Base-by-base conservation (phyloP, 2,888 invertebrate genomes). In the Baccha elongata region DNA sequence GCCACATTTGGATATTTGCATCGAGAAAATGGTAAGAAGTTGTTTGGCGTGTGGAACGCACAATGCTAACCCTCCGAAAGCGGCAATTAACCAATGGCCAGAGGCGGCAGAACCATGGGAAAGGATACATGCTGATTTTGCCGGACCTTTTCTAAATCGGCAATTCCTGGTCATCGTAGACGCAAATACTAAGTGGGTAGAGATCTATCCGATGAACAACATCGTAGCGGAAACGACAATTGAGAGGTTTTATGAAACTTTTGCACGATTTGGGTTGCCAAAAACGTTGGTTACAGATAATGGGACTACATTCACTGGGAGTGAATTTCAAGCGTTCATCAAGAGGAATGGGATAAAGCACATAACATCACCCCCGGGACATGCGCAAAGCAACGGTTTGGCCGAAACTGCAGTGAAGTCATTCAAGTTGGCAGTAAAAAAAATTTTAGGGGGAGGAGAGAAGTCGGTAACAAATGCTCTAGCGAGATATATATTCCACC, bases 191-290 rank as follows among this genome's bases (percentile, higher is more conserved):
- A 64, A 62, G 15, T 64, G 64, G 35, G 64, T 64, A 7, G n/a
- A n/a, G n/a, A n/a, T n/a, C n/a, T n/a, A 60, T 42, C 42, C 44
- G 11, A 42, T 60, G 42, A 42, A 60, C 17, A 42, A 11, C 26
- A 19, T 19, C 42, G 17, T 42, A 42, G 42, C 42, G 13, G 15
- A 40, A n/a, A 5, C 37, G 15, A 40, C 37, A 40, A 40, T 40
- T 19, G 44, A 44, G n/a, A 44, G 19, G 29, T 60, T 60, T 11
- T 60, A 60, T 32, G 46, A n/a, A n/a, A n/a, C n/a, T n/a, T n/a
- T n/a, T n/a, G n/a, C 62, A 62, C 23, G 46, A 48, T 48, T 46
- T 62, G 62, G 46, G 3, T 29, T 60, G 42, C 60, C 62, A 35
- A 62, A 46, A 48, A 21, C 15, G 1, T 64, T 64, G 64, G 64